Conservation (phyloP, 2,797 vertebrate species). For the Tapirus indicus region DNA sequence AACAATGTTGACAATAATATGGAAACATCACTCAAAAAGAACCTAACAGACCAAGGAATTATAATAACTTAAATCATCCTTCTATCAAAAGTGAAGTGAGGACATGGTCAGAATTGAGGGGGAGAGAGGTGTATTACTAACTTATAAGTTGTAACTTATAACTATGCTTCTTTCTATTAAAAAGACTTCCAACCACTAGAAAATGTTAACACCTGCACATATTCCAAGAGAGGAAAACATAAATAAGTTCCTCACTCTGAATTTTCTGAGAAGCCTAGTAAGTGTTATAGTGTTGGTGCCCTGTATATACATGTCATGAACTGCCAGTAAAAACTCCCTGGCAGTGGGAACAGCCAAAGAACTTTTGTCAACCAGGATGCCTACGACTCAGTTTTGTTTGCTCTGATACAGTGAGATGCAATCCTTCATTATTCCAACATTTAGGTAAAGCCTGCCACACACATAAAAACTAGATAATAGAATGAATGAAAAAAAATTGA, state of each 20-base stretch:
- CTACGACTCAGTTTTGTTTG: neutral
- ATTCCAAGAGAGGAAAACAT: slow-evolving; percentile 26
- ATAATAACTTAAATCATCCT: slow-evolving; percentile 60
- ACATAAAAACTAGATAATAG: neutral
- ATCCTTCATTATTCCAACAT: slow-evolving; percentile 2
- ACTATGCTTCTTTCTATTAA: slow-evolving; percentile 28
- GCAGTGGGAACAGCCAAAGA: slow-evolving; percentile 7
- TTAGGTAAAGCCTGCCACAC: neutral
- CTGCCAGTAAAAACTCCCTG: neutral
- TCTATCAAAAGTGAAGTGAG: slow-evolving; percentile 53
- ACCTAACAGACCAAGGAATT: slow-evolving; percentile 45
- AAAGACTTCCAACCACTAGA: slow-evolving; percentile 64
- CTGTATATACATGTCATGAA: neutral
- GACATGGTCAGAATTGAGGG: neutral
- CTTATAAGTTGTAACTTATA: slow-evolving; percentile 15
- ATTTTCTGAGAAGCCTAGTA: slow-evolving; percentile 45
- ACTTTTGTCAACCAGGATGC: neutral
- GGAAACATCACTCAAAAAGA: slow-evolving; percentile 68
- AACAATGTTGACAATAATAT: slow-evolving; percentile 68
- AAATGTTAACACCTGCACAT: slow-evolving; percentile 61
- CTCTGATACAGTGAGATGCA: neutral
- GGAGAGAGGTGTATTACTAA: neutral
- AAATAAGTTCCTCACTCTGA: slow-evolving; percentile 14
- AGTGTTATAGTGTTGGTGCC: neutral
- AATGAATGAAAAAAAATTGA: neutral